These are phyloP conservation scores for Ganaspis sp. DNA, from an alignment of 1,140 invertebrate species.

Conservation along the genomic window DNA sequence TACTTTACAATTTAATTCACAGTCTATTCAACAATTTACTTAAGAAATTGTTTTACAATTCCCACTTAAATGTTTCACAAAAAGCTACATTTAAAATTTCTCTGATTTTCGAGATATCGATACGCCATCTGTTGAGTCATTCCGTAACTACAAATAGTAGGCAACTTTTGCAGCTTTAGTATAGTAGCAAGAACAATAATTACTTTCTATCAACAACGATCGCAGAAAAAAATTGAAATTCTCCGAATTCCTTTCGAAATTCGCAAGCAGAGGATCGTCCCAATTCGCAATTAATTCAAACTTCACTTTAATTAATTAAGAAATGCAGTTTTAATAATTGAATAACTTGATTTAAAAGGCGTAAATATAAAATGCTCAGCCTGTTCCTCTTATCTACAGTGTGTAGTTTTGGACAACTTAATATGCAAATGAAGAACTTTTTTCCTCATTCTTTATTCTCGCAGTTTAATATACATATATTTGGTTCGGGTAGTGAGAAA, in stretches of 20 bases:
- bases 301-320: neutral
- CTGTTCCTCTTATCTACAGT: neutral
- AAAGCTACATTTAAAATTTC: too few relatives aligned
- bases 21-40: too few relatives aligned
- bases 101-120: too few relatives aligned
- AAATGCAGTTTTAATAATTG: slow-evolving; percentile 8
- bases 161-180: too few relatives aligned
- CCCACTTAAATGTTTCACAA: too few relatives aligned
- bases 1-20: too few relatives aligned
- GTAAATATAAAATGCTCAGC: slow-evolving; percentile 10
- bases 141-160: too few relatives aligned
- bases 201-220: too few relatives aligned
- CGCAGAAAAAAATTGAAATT: neutral
- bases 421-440: neutral
- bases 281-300: neutral
- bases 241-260: neutral
- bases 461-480: neutral
- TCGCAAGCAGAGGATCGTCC: too few relatives aligned
- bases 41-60: too few relatives aligned
- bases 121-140: too few relatives aligned
- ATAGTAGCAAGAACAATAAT: too few relatives aligned
- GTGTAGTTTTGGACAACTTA: slow-evolving; percentile 12
- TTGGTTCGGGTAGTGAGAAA: neutral
- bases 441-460: slow-evolving; percentile 15
- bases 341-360: slow-evolving; percentile 10